Percentiles rank a stretch among this genome's conserved stretches.
phyloP scores from a whole-genome alignment of 2,113 vertebrate genomes.

The Microtus montanus region DNA sequence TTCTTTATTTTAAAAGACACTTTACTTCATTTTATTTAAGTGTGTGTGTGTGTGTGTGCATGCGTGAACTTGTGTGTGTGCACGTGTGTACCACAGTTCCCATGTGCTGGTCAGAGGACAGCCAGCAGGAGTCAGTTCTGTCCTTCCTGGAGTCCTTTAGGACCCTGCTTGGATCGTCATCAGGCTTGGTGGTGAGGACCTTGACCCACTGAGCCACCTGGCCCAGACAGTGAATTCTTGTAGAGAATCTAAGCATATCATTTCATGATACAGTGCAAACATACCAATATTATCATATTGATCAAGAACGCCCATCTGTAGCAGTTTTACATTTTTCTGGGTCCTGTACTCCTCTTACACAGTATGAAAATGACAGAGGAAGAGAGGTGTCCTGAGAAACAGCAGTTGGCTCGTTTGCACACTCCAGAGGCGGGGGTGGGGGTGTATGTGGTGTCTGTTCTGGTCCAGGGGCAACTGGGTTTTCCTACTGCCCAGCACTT shows the following conservation, averaged over 20 bases:
- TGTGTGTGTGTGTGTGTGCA: too few relatives aligned
- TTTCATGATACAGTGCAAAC: neutral
- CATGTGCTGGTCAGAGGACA: neutral
- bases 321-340: slow-evolving; percentile 12
- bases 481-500: neutral
- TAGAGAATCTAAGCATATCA: neutral
- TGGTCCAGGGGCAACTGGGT: neutral
- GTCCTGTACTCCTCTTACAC: neutral
- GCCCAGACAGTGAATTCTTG: neutral
- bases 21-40: neutral
- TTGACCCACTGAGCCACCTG: neutral
- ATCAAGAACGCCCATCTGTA: neutral
- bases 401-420: neutral
- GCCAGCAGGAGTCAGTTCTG: neutral
- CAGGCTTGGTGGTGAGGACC: neutral
- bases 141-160: neutral
- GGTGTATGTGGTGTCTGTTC: neutral
- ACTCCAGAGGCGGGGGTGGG: neutral
- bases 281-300: neutral
- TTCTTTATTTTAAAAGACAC: neutral
- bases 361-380: slow-evolving; percentile 15
- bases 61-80: neutral
- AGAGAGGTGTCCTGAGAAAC: neutral
- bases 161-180: neutral
- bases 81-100: neutral